Percentiles rank a stretch among this genome's conserved stretches.
phyloP scores from a whole-genome alignment of 2,888 invertebrate genomes.

The Hypolimnas misippus region DNA sequence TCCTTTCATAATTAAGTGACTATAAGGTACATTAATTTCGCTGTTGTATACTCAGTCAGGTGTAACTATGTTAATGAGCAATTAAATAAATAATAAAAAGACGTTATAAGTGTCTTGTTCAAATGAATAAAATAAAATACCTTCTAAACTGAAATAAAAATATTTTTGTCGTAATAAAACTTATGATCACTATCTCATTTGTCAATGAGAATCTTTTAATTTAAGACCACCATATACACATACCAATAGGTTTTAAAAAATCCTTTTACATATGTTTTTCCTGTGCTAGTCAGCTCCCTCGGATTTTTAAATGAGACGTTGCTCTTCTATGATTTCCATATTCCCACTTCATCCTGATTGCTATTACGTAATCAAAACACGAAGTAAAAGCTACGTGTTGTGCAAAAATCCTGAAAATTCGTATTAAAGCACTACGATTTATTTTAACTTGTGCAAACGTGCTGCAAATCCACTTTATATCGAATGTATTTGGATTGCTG shows the following conservation, averaged over 20 bases:
- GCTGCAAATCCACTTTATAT: neutral
- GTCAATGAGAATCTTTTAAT: too few species aligned
- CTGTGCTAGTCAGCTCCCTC: neutral
- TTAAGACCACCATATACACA: too few species aligned
- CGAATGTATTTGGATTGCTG: neutral
- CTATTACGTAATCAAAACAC: constrained; percentile 26
- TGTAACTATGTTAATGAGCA: constrained; percentile 7
- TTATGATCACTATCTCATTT: too few species aligned
- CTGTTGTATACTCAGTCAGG: neutral
- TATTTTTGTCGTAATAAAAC: neutral
- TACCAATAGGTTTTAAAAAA: too few species aligned
- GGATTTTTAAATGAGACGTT: neutral
- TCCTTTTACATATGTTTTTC: too few species aligned
- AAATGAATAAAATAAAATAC: neutral
- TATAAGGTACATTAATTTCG: constrained; percentile 7
- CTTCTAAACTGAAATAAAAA: neutral
- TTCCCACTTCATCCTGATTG: constrained; percentile 21
- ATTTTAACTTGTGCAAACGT: constrained; percentile 20
- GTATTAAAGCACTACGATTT: constrained; percentile 20
- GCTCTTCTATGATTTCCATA: constrained; percentile 14
- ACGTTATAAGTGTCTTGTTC: neutral
- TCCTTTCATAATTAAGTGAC: constrained; percentile 17
- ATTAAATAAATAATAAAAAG: neutral
- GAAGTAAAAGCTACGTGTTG: constrained; percentile 18
- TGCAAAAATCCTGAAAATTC: constrained; percentile 32